These are phyloP conservation scores for Lampropteryx suffumata DNA, from an alignment of 2,888 invertebrate genomes.

Conservation along the genomic window DNA sequence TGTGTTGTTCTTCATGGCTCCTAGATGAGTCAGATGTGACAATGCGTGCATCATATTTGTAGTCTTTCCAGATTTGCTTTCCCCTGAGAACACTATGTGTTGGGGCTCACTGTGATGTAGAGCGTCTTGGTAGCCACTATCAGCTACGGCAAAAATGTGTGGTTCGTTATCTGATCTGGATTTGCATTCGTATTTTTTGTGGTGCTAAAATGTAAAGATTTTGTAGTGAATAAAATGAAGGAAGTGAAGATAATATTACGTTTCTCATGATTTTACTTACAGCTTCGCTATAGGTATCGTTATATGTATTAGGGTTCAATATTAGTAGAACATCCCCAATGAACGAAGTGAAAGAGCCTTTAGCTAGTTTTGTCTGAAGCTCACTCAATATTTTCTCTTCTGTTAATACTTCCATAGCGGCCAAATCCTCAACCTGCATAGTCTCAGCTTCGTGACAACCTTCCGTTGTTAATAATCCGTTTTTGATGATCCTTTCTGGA, in stretches of 20 bases:
- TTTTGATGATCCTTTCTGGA: constrained; percentile 77
- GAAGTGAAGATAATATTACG: background rate
- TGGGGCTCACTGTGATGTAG: constrained; percentile 94
- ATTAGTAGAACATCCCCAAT: constrained; percentile 91
- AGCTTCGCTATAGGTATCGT: constrained; percentile 87
- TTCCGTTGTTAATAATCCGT: constrained; percentile 73
- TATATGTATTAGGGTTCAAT: constrained; percentile 89
- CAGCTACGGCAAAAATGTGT: constrained; percentile 94
- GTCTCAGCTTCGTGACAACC: constrained; percentile 84
- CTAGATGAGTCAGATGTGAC: constrained; percentile 91
- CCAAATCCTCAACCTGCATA: constrained; percentile 92
- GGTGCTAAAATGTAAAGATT: constrained; percentile 82
- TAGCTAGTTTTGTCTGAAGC: constrained; percentile 85
- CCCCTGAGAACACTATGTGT: constrained; percentile 94
- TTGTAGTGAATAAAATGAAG: background rate
- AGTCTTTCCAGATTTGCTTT: constrained; percentile 96
- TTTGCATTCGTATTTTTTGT: constrained; percentile 91
- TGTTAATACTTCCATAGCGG: constrained; percentile 88
- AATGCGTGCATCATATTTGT: constrained; percentile 91
- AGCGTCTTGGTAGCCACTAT: constrained; percentile 95
- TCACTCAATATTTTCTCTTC: constrained; percentile 88
- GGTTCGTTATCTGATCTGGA: constrained; percentile 95
- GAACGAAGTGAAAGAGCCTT: constrained; percentile 88
- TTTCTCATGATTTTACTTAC: constrained; percentile 69
- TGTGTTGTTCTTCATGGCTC: constrained; percentile 87